Base-by-base conservation (phyloP, 2,113 vertebrate genomes). In the Hypomesus transpacificus region DNA sequence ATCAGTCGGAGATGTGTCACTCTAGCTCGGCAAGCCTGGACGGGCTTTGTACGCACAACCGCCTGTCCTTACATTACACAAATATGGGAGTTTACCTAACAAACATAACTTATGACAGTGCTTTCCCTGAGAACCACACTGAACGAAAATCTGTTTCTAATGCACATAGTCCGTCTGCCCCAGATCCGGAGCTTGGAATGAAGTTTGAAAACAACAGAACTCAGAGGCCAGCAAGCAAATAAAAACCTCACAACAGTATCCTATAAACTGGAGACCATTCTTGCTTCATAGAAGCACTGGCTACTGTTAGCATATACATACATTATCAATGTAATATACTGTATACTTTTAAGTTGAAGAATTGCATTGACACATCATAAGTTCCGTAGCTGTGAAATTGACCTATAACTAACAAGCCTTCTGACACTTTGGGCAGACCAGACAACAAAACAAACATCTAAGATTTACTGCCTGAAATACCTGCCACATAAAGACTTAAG, bases 361-460 rank as follows among this genome's bases (percentile, higher is more conserved):
- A 9, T 8, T 46, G 39, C 9, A 13, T 46, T 13, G 39, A 46
- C 7, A 46, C 39, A 7, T 11, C 39, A 11, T 46, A 46, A 46
- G 9, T 46, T 46, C 9, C 39, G 39, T 8, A 46, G 39, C 39
- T 46, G 39, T 46, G 26, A 28, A 63, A n/a, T 63, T 63, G 9
- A 63, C 18, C 65, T 72, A 61, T 67, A 67, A 60, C 9, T 5
- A 14, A 24, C 63, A 71, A 71, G 63, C 69, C 63, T 26, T 14
- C 73, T 69, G 79, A 70, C 79, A 71, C 74, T 57, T 77, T 58
- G 65, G 65, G 51, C 64, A 17, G 9, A 24, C 83, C 85, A 89
- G 88, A 89, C 87, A 74, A 77, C 76, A 82, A 79, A 87, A 82
- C 82, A 91, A 90, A 90, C 83, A 89, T 86, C 72, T 75, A 70